A percentile compares a stretch with the other conserved stretches of the same genome.
phyloP scores from a whole-genome alignment of 2,888 invertebrate genomes.

The Mantis religiosa region DNA sequence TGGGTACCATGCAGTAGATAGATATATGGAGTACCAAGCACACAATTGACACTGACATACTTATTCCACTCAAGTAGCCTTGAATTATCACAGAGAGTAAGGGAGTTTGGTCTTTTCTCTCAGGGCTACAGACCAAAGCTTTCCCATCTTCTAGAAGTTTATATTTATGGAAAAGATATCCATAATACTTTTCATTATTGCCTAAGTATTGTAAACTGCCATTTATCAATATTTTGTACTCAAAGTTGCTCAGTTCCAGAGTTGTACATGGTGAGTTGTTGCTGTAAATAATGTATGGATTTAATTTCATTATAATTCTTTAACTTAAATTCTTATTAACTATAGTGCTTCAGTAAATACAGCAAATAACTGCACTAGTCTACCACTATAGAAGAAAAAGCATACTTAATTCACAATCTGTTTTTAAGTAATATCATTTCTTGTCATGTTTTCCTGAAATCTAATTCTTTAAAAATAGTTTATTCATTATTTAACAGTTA shows the following conservation, averaged over 20 bases:
- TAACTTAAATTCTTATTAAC: too few species aligned
- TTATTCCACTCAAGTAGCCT: conserved; percentile 38
- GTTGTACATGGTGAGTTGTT: background rate
- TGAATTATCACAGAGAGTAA: conserved; percentile 33
- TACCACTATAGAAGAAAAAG: too few species aligned
- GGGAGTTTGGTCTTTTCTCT: conserved; percentile 11
- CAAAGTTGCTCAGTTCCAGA: conserved; percentile 5
- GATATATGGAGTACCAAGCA: conserved; percentile 40
- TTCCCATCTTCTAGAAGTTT: background rate
- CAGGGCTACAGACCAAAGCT: background rate
- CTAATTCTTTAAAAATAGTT: background rate
- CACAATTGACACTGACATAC: conserved; percentile 40
- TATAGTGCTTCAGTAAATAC: too few species aligned
- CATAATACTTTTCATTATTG: background rate
- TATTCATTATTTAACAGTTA: background rate
- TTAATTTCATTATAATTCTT: background rate
- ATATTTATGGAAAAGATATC: background rate
- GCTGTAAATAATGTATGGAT: background rate
- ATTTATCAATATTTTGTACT: conserved; percentile 26
- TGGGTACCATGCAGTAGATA: conserved; percentile 38
- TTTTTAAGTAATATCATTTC: too few species aligned
- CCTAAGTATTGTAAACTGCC: conserved; percentile 17
- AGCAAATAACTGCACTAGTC: too few species aligned
- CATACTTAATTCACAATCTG: too few species aligned
- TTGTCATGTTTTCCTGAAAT: background rate